A percentile compares a stretch with the other conserved stretches of the same genome.
phyloP scores from a whole-genome alignment of 2,888 invertebrate species.

The Drosophila nigricruria region DNA sequence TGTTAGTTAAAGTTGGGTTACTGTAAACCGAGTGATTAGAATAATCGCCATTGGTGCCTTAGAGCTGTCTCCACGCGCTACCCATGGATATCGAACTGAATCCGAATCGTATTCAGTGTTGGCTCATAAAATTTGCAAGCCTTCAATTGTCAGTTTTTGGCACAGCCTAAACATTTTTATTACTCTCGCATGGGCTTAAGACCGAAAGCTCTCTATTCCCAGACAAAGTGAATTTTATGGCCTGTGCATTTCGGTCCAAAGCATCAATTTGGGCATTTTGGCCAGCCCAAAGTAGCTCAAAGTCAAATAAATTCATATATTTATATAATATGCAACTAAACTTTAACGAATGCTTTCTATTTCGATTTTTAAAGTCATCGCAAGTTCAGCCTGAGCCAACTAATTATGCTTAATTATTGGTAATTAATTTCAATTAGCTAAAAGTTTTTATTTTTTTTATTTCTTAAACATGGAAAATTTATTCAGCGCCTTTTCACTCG shows the following conservation, averaged over 20 bases:
- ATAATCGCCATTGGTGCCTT: slow-evolving; percentile 73
- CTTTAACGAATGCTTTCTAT: not conserved
- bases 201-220: slow-evolving; percentile 23
- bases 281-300: not conserved
- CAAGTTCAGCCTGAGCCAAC: not conserved
- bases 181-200: slow-evolving; percentile 30
- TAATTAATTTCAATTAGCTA: slow-evolving; percentile 31
- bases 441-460: slow-evolving; percentile 7
- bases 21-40: slow-evolving; percentile 69
- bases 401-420: slow-evolving; percentile 31
- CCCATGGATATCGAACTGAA: slow-evolving; percentile 26
- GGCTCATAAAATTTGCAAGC: slow-evolving; percentile 52
- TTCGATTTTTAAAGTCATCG: not conserved
- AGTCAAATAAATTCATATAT: slow-evolving; percentile 2
- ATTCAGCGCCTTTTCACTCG: slow-evolving; percentile 11
- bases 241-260: slow-evolving; percentile 26
- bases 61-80: slow-evolving; percentile 43
- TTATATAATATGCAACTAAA: slow-evolving; percentile 5
- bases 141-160: slow-evolving; percentile 42
- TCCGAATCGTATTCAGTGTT: slow-evolving; percentile 32
- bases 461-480: slow-evolving; percentile 20
- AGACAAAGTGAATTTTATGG: slow-evolving; percentile 55
- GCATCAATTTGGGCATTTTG: slow-evolving; percentile 35
- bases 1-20: slow-evolving; percentile 22
- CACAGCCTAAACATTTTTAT: slow-evolving; percentile 42